A percentile compares a stretch with the other conserved stretches of the same genome.
Conservation (phyloP, 2,888 invertebrate species). For the Volucella inflata region DNA sequence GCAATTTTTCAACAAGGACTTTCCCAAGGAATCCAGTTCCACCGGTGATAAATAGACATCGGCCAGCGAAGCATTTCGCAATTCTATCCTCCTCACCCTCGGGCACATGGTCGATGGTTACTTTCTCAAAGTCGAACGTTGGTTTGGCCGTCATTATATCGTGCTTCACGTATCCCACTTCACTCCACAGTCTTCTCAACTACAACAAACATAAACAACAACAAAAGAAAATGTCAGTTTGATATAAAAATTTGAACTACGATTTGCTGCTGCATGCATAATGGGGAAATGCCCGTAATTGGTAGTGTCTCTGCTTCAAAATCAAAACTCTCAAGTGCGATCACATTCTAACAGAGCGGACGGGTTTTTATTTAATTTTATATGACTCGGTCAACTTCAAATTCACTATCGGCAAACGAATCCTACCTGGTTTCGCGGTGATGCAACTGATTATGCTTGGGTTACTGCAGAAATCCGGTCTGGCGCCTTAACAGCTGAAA, state of each 20-base stretch:
- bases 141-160: slow-evolving; percentile 80
- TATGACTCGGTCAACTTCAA: not conserved
- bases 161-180: not conserved
- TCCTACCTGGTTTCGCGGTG: slow-evolving; percentile 28
- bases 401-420: slow-evolving; percentile 9
- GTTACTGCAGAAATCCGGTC: slow-evolving; percentile 37
- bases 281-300: slow-evolving; percentile 7
- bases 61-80: slow-evolving; percentile 81
- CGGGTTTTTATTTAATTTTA: slow-evolving; percentile 48
- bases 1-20: slow-evolving; percentile 83
- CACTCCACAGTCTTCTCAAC: slow-evolving; percentile 30
- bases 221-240: slow-evolving; percentile 16
- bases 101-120: slow-evolving; percentile 78
- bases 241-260: slow-evolving; percentile 1
- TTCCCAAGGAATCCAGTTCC: slow-evolving; percentile 84
- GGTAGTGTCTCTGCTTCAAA: slow-evolving; percentile 10
- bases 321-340: slow-evolving; percentile 40
- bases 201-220: slow-evolving; percentile 6
- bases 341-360: slow-evolving; percentile 36
- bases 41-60: slow-evolving; percentile 83
- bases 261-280: slow-evolving; percentile 5
- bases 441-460: slow-evolving; percentile 49
- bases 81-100: slow-evolving; percentile 82
- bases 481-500: slow-evolving; percentile 44
- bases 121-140: slow-evolving; percentile 79